These are phyloP conservation scores for Mus musculus DNA, from an alignment of 2,113 vertebrate species.

Conservation along the genomic window DNA sequence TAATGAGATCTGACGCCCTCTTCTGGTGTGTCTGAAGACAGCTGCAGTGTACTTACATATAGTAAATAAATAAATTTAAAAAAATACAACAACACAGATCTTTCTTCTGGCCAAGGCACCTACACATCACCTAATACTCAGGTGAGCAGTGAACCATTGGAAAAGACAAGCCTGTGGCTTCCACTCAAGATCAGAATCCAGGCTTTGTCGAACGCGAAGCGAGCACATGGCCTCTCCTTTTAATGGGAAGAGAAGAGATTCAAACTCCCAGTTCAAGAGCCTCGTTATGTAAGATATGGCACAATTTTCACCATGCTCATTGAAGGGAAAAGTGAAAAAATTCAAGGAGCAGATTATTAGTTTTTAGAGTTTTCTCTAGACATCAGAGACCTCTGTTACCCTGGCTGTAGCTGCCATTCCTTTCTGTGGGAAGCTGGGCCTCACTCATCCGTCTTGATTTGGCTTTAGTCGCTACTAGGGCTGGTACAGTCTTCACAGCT, in stretches of 20 bases:
- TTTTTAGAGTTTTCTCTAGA: slow-evolving; percentile 13
- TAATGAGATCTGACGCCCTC: no score
- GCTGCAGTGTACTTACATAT: no score
- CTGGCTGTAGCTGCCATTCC: background rate
- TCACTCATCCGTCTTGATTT: background rate
- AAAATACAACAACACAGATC: background rate
- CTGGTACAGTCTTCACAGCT: background rate
- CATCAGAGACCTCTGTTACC: background rate
- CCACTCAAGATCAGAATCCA: background rate
- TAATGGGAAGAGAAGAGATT: background rate
- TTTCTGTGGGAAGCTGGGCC: background rate
- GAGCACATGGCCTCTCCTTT: background rate
- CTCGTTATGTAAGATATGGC: background rate
- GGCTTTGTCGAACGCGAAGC: background rate
- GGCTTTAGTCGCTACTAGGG: background rate
- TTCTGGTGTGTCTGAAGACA: no score
- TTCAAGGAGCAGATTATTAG: background rate
- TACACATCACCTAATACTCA: background rate
- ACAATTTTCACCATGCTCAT: slow-evolving; percentile 42
- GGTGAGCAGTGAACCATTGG: slow-evolving; percentile 3
- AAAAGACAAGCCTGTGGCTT: slow-evolving; percentile 13
- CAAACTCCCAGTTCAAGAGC: background rate
- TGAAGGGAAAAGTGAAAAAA: background rate
- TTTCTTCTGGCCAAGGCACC: slow-evolving; percentile 10
- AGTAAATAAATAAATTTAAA: no score